These are phyloP conservation scores for Tachysurus vachellii DNA, from an alignment of 2,113 vertebrate genomes.

Conservation along the genomic window DNA sequence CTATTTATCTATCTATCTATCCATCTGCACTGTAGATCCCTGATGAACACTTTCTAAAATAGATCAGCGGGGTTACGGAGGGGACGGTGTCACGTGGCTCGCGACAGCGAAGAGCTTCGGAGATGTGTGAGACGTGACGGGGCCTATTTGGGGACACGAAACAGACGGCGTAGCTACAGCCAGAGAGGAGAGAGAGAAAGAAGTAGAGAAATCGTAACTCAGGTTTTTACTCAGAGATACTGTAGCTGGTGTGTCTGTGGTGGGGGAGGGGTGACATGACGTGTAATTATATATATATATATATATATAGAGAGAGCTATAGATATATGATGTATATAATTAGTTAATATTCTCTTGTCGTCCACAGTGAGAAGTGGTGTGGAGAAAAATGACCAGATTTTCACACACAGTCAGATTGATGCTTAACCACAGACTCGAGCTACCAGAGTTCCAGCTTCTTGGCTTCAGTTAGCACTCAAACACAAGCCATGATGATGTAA, in stretches of 20 bases:
- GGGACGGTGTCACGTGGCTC: background rate
- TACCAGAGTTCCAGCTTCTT: no score
- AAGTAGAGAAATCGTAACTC: background rate
- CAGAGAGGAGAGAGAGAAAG: no score
- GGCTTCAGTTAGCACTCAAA: no score
- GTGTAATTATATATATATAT: background rate
- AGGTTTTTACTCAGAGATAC: background rate
- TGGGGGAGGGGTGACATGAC: background rate
- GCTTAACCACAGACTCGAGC: background rate
- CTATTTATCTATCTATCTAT: background rate
- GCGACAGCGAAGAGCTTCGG: background rate
- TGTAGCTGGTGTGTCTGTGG: background rate
- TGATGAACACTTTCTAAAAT: constrained; percentile 38
- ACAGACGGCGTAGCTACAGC: background rate
- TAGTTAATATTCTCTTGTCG: background rate
- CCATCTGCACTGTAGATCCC: background rate
- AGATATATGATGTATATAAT: background rate
- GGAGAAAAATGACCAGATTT: background rate
- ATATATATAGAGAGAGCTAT: no score
- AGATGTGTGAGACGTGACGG: constrained; percentile 8
- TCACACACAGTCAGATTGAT: background rate
- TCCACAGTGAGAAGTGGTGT: background rate
- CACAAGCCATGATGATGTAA: background rate
- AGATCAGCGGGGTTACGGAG: background rate
- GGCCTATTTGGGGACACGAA: constrained; percentile 3